Base-by-base conservation (phyloP, 2,113 vertebrate species). In the Ovibos moschatus region DNA sequence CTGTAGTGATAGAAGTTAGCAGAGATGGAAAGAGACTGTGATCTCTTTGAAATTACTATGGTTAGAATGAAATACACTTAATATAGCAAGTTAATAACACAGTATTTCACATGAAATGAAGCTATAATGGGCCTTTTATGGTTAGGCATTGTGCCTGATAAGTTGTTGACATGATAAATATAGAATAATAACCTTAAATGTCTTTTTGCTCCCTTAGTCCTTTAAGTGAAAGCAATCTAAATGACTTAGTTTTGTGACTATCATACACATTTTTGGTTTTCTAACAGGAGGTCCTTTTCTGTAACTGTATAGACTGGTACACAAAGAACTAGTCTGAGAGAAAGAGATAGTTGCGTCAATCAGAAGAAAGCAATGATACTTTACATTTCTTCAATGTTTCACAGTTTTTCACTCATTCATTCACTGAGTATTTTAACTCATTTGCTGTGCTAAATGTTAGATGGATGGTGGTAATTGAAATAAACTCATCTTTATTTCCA, bases 31-130 rank as follows among this genome's bases (percentile, higher is more conserved):
- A 74, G 55, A 90, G 74, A 88, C n/a, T n/a, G 16, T 84, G 91
- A 95, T 95, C 47, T 87, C 62, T 95, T 88, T 91, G 74, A 97
- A 97, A 98, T 98, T 93, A 95, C 87, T 93, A 53, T 91, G 57
- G 62, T 95, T 92, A 83, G n/a, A 84, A 89, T 79, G 79, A 96
- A 97, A 92, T 89, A 79, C 47, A 96, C 87, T 97, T 97, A 96
- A 98, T 91, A 71, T 27, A 87, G 71, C 23, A 87, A 97, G 89
- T 92, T 97, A 97, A 97, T 97, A 86, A 96, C 91, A 94, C 40
- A 87, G 71, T 89, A 97, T 97, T 97, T 97, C 96, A 97, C n/a
- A 76, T 87, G 93, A 93, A 96, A 95, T 97, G 96, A 96, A 94
- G 47, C 47, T n/a, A 36, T 97, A 95, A 97, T 97, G 91, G 71